Evolutionary conservation across 2,888 invertebrate species (phyloP).

Genomic region (Melinopterus prodromus): DNA sequence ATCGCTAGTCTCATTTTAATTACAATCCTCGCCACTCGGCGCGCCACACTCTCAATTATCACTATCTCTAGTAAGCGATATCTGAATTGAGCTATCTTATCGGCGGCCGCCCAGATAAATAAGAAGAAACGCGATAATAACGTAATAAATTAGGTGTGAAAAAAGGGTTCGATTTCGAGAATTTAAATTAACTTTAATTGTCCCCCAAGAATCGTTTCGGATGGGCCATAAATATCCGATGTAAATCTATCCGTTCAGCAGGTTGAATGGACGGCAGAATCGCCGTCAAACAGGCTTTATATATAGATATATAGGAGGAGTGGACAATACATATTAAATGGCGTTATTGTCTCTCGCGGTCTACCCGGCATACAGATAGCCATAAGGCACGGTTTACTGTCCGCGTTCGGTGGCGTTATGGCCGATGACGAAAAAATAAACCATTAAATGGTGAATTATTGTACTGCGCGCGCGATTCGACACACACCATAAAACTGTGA

Average conservation of each 20-base stretch:
- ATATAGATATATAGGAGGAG: too few species aligned
- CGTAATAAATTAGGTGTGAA: constrained; percentile 24
- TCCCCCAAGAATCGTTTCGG: not conserved
- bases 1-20: not conserved
- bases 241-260: not conserved
- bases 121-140: constrained; percentile 15
- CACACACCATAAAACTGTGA: too few species aligned
- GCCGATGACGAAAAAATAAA: too few species aligned
- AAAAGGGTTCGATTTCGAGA: constrained; percentile 13
- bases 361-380: too few species aligned
- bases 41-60: not conserved
- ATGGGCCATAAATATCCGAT: not conserved
- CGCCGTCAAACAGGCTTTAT: too few species aligned
- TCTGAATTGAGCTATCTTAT: not conserved
- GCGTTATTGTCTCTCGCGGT: too few species aligned
- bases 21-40: not conserved
- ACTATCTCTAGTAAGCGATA: not conserved
- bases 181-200: not conserved
- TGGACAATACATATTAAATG: too few species aligned
- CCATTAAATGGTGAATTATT: too few species aligned
- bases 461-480: too few species aligned
- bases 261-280: too few species aligned
- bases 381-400: too few species aligned
- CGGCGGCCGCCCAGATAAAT: not conserved
- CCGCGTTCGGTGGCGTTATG: too few species aligned